Conservation (phyloP, 2,888 invertebrate species). For the Chymomyza fuscimana region DNA sequence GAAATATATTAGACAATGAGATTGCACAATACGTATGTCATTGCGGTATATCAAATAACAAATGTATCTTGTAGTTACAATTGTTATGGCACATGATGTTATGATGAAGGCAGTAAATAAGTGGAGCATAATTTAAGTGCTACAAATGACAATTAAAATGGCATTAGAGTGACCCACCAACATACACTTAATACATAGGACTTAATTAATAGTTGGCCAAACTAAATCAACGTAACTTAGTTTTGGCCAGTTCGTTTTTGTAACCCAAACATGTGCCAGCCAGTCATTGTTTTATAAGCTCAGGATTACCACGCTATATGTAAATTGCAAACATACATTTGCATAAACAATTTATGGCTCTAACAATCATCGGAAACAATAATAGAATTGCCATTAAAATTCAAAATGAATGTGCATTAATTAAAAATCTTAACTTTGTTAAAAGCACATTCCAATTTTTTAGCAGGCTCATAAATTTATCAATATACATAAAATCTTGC, state of each 20-base stretch:
- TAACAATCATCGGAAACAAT: background rate
- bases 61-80: constrained; percentile 28
- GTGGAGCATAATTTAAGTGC: constrained; percentile 51
- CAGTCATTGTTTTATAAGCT: background rate
- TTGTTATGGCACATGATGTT: constrained; percentile 27
- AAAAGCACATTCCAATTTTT: background rate
- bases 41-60: constrained; percentile 36
- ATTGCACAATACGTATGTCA: constrained; percentile 65
- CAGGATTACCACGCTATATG: background rate
- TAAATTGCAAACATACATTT: background rate
- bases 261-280: background rate
- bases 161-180: constrained; percentile 30
- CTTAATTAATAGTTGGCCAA: background rate
- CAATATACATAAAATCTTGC: background rate
- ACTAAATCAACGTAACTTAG: background rate
- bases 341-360: background rate
- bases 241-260: no score
- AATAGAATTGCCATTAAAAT: background rate
- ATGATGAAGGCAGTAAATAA: constrained; percentile 13
- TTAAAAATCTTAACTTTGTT: no score
- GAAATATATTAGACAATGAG: constrained; percentile 64
- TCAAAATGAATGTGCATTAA: background rate
- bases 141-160: constrained; percentile 51
- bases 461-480: background rate
- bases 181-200: background rate